A percentile compares a stretch with the other conserved stretches of the same genome.
These are phyloP conservation scores for Pollachius pollachius DNA, from an alignment of 2,113 vertebrate genomes.

Conservation along the genomic window DNA sequence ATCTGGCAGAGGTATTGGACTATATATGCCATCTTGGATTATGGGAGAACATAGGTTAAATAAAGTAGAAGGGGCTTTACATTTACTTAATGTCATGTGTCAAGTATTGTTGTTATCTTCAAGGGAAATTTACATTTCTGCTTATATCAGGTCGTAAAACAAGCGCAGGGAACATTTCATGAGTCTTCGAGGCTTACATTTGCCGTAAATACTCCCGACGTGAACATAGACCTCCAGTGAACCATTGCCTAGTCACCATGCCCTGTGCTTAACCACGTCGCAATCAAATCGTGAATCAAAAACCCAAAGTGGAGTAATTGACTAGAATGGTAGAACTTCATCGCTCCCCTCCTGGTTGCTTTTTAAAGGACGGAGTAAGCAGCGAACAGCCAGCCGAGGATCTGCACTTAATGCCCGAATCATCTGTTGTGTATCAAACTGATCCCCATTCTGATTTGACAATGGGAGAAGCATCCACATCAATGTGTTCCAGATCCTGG, in stretches of 20 bases:
- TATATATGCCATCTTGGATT: constrained; percentile 7
- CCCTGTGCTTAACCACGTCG: background rate
- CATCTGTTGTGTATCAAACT: constrained; percentile 64
- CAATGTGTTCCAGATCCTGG: constrained; percentile 70
- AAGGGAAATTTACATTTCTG: constrained; percentile 36
- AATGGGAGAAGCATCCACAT: constrained; percentile 57
- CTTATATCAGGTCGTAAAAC: constrained; percentile 14
- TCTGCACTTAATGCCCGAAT: constrained; percentile 40
- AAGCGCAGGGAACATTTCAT: constrained; percentile 11
- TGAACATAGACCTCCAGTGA: constrained; percentile 38
- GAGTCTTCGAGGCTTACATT: constrained; percentile 26
- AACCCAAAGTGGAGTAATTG: constrained; percentile 17
- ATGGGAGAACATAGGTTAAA: constrained; percentile 18
- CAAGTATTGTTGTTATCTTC: constrained; percentile 29
- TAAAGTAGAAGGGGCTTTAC: constrained; percentile 25
- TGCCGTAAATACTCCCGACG: constrained; percentile 32
- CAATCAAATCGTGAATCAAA: constrained; percentile 23
- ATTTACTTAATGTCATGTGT: constrained; percentile 21
- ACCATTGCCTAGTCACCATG: constrained; percentile 19
- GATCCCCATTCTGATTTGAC: constrained; percentile 61
- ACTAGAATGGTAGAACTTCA: constrained; percentile 9
- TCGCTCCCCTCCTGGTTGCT: constrained; percentile 1
- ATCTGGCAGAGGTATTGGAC: constrained; percentile 38
- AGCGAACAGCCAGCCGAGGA: constrained; percentile 23
- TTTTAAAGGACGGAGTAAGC: constrained; percentile 28